These are phyloP conservation scores for Carapus acus DNA, from an alignment of 2,797 vertebrate genomes.

Conservation along the genomic window DNA sequence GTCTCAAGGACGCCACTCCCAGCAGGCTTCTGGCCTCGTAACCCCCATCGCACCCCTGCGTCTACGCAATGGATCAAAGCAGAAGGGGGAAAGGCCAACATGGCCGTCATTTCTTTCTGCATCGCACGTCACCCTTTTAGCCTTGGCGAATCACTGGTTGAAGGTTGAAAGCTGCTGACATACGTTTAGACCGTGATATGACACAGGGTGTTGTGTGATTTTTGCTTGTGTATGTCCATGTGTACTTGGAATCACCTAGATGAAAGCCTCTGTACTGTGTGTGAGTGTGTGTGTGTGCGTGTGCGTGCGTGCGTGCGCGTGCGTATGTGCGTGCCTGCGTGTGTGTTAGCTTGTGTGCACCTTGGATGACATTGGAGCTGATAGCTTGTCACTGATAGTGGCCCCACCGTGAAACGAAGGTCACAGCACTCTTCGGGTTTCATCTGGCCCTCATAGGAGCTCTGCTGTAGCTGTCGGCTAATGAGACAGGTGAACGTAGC, in stretches of 20 bases:
- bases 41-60: conserved; percentile 7
- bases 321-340: background rate
- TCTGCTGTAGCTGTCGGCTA: conserved; percentile 63
- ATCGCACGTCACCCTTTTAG: conserved; percentile 58
- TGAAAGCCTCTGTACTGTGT: conserved; percentile 4
- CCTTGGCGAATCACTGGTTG: conserved; percentile 52
- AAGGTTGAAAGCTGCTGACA: conserved; percentile 62
- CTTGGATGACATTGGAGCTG: conserved; percentile 52
- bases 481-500: conserved; percentile 55
- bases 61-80: conserved; percentile 42
- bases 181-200: conserved; percentile 36
- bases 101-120: conserved; percentile 48
- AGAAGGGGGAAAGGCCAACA: conserved; percentile 27
- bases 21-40: conserved; percentile 28
- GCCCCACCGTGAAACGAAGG: conserved; percentile 64
- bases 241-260: conserved; percentile 23
- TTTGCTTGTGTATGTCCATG: conserved; percentile 1
- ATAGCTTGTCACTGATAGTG: conserved; percentile 73
- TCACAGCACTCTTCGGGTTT: conserved; percentile 65
- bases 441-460: conserved; percentile 66
- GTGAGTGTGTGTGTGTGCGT: conserved; percentile 27
- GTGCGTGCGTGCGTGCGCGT: background rate
- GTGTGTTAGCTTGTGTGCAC: conserved; percentile 19
- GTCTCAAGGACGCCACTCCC: conserved; percentile 54
- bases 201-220: conserved; percentile 27